phyloP scores from a whole-genome alignment of 2,113 vertebrate species.

The Dicentrarchus labrax region DNA sequence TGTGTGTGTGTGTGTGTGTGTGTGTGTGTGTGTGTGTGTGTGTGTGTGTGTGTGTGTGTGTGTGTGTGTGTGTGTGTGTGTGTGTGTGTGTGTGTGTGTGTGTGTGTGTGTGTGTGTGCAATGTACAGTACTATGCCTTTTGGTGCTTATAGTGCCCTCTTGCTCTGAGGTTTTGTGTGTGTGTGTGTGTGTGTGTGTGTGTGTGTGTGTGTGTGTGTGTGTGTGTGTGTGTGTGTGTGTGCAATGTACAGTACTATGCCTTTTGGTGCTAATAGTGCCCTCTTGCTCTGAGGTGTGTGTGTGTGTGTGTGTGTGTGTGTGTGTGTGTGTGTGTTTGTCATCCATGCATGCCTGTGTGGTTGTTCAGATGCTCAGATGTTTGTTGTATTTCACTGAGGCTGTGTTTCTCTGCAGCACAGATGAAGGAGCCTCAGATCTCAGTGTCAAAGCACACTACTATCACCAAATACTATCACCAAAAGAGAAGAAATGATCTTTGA shows the following conservation, averaged over 20 bases:
- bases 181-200: too few relatives aligned
- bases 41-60: background rate
- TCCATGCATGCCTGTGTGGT: background rate
- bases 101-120: too few relatives aligned
- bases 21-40: background rate
- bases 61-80: too few relatives aligned
- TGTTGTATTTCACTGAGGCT: background rate
- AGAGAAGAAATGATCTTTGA: constrained; percentile 34
- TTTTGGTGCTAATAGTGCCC: background rate
- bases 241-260: background rate
- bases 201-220: background rate
- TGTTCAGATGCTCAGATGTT: background rate
- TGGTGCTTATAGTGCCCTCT: background rate
- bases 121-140: background rate
- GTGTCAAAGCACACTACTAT: constrained; percentile 23
- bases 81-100: too few relatives aligned
- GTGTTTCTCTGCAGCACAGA: constrained; percentile 14
- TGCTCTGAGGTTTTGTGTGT: background rate
- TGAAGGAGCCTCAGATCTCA: constrained; percentile 33
- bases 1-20: too few relatives aligned
- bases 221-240: background rate
- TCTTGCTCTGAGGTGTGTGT: background rate
- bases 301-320: constrained; percentile 7
- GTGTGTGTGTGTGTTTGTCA: background rate
- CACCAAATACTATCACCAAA: constrained; percentile 1